Base-by-base conservation (phyloP, 1,140 invertebrate species). In the Habropoda laboriosa region DNA sequence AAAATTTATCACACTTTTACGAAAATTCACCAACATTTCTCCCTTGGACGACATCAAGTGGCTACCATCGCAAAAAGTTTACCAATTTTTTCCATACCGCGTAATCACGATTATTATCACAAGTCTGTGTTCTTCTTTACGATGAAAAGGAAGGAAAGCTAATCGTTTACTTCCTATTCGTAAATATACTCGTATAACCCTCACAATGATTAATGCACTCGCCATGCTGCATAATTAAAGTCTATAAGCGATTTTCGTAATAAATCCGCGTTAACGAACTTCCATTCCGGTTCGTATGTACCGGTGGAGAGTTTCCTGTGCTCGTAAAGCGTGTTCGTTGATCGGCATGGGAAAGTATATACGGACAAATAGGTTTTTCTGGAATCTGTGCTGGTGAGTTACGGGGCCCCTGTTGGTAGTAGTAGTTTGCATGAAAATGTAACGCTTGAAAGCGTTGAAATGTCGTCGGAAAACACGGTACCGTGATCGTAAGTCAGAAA, bases 361-460 rank as follows among this genome's bases (percentile, higher is more conserved):
- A 61, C n/a, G 42, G 42, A 27, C 13, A 49, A 45, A 49, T 49
- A 16, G 10, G 1, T 27, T 63, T 63, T 66, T 53, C 72, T 57
- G 6, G 21, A 32, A 27, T 63, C 18, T 7, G 32, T 47, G 38
- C 3, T 1, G 5, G 40, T 8, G 18, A 47, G 24, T 45, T 70
- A 24, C 6, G 4, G 13, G 4, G 16, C 6, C 13, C 7, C n/a
- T n/a, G n/a, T n/a, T n/a, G n/a, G n/a, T n/a, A n/a, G n/a, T n/a
- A 10, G 4, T 21, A 21, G 16, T 78, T 60, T 47, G 32, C 42
- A 51, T 60, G 30, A 47, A 77, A 78, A 78, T 60, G n/a, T 40
- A 67, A 57, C 47, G 58, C 58, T 64, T 12, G 49, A 49, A 40
- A 58, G 30, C 66, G 35, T 0, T 49, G 75, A 57, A 45, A 67